These are phyloP conservation scores for Eudorcas thomsonii DNA, from an alignment of 2,113 vertebrate genomes.

Conservation along the genomic window DNA sequence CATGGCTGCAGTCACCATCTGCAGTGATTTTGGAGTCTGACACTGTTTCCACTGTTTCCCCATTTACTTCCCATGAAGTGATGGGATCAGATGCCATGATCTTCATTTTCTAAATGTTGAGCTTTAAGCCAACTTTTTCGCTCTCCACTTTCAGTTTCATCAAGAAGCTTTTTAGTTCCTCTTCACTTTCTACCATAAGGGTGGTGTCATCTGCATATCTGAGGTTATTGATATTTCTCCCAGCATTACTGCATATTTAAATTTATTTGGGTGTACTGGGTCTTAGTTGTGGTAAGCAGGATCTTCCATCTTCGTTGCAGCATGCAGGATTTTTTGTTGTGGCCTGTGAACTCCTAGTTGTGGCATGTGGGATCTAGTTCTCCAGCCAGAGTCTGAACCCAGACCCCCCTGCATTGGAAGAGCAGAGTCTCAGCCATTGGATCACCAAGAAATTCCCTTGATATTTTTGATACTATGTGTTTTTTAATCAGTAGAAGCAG, in stretches of 20 bases:
- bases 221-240: no score
- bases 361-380: background rate
- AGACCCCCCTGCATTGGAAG: background rate
- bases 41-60: no score
- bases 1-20: no score
- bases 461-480: background rate
- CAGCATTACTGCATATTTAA: background rate
- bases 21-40: no score
- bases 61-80: no score
- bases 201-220: no score
- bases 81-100: no score
- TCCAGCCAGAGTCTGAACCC: background rate
- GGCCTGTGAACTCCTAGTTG: background rate
- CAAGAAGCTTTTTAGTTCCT: no score
- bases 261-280: background rate
- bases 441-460: background rate
- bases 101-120: no score
- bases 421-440: background rate
- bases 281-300: background rate
- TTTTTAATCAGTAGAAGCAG: constrained; percentile 28
- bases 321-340: background rate
- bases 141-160: no score
- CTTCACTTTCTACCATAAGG: no score
- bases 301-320: background rate
- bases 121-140: no score